These are phyloP conservation scores for Rhea americana DNA, from an alignment of 2,113 vertebrate species.

Conservation along the genomic window DNA sequence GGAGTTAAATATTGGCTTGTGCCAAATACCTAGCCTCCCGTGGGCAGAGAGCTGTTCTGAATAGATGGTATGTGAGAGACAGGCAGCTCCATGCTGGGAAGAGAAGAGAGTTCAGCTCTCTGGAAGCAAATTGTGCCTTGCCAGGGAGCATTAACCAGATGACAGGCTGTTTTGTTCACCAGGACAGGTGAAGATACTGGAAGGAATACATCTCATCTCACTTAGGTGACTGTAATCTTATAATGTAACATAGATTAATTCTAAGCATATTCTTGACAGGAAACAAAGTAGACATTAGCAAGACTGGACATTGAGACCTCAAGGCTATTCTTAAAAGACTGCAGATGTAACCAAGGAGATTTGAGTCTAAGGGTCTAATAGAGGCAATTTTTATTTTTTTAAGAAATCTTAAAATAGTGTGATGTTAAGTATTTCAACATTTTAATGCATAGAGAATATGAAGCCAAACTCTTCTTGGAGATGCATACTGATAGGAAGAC, in stretches of 20 bases:
- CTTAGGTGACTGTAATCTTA: not conserved
- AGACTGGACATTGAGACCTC: not conserved
- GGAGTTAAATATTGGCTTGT: not conserved
- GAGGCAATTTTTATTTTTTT: not conserved
- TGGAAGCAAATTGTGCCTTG: not conserved
- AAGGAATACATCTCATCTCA: not conserved
- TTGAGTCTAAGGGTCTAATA: not conserved
- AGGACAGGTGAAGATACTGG: not conserved
- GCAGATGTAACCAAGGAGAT: not conserved
- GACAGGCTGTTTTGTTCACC: not conserved
- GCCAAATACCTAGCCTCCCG: not conserved
- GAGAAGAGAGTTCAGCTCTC: not conserved
- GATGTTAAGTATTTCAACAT: not conserved
- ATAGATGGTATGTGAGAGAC: not conserved
- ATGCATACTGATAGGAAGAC: not conserved
- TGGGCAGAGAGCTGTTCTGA: not conserved
- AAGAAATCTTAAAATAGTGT: not conserved
- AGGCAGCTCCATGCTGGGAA: not conserved
- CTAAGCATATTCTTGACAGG: not conserved
- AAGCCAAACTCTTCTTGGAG: not conserved
- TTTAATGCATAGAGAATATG: not conserved
- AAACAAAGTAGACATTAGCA: not conserved
- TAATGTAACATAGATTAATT: not conserved
- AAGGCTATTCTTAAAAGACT: not conserved
- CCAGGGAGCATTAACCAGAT: not conserved